A percentile compares a stretch with the other conserved stretches of the same genome.
Conservation (phyloP, 2,888 invertebrate species). For the Ochropleura plecta region DNA sequence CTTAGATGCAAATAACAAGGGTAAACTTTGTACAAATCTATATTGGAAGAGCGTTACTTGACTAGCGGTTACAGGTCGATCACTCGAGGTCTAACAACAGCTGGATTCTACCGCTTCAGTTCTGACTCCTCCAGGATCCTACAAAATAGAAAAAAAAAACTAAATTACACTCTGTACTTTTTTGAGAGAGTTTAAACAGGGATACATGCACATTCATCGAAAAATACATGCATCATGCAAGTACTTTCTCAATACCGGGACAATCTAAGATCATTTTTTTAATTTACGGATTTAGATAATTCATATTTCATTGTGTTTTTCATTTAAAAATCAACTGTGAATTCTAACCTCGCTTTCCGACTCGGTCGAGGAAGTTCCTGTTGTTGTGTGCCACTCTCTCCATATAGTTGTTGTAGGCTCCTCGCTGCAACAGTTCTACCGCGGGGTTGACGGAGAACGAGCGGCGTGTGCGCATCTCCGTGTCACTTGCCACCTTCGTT, state of each 20-base stretch:
- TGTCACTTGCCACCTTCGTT: conserved; percentile 76
- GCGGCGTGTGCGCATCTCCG: conserved; percentile 75
- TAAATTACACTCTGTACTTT: conserved; percentile 30
- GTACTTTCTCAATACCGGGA: conserved; percentile 11
- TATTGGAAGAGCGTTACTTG: conserved; percentile 61
- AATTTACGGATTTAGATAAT: conserved; percentile 25
- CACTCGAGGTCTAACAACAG: conserved; percentile 58
- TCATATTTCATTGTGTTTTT: conserved; percentile 35
- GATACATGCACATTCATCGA: conserved; percentile 28
- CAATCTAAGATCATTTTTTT: conserved; percentile 15
- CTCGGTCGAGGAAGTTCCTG: conserved; percentile 79
- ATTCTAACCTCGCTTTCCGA: conserved; percentile 86
- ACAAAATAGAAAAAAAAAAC: conserved; percentile 57
- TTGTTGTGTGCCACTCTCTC: conserved; percentile 79
- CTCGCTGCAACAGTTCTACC: conserved; percentile 80
- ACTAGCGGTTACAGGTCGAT: conserved; percentile 52
- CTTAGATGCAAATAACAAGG: conserved; percentile 59
- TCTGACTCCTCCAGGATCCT: conserved; percentile 65
- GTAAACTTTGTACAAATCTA: conserved; percentile 62
- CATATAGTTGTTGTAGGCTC: conserved; percentile 77
- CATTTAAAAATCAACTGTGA: background rate
- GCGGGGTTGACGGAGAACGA: conserved; percentile 84
- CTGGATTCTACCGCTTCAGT: conserved; percentile 62
- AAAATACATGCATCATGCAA: conserved; percentile 46
- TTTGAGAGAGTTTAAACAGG: background rate